Evolutionary conservation across 2,888 invertebrate species (phyloP).

Genomic region (Stenotaenia linearis): DNA sequence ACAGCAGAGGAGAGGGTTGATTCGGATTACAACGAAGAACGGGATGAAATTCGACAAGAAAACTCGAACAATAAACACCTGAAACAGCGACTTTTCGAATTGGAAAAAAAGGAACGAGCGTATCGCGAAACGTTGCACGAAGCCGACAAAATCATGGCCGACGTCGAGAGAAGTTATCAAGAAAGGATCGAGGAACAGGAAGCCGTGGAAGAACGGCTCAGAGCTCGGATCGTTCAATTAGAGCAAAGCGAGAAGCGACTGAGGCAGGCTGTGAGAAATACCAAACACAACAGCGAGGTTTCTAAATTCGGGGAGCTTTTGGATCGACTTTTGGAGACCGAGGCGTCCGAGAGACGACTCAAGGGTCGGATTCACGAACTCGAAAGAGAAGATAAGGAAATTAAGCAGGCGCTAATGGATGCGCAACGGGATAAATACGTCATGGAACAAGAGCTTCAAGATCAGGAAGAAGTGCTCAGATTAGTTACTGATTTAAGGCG

Average conservation of each 20-base stretch:
- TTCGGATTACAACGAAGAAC: conserved; percentile 38
- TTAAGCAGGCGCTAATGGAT: conserved; percentile 53
- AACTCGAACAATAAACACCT: conserved; percentile 53
- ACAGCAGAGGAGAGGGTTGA: not conserved
- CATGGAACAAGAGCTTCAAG: conserved; percentile 38
- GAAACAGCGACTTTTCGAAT: conserved; percentile 57
- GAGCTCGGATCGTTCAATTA: conserved; percentile 53
- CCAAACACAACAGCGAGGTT: conserved; percentile 33
- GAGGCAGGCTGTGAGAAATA: conserved; percentile 36
- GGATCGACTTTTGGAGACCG: conserved; percentile 32
- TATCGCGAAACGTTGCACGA: conserved; percentile 40
- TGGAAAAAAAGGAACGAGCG: conserved; percentile 60
- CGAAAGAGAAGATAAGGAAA: conserved; percentile 52
- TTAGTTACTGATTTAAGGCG: conserved; percentile 45
- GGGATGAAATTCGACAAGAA: not conserved
- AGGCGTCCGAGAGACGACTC: conserved; percentile 33
- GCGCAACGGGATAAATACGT: conserved; percentile 50
- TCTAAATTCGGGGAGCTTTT: conserved; percentile 33
- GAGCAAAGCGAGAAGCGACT: conserved; percentile 45
- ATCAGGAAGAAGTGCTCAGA: conserved; percentile 37
- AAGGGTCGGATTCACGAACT: not conserved
- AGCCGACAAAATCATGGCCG: conserved; percentile 40
- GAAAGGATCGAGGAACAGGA: conserved; percentile 38
- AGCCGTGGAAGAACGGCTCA: conserved; percentile 51
- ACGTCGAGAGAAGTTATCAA: conserved; percentile 39